Conservation (phyloP, 1,140 invertebrate genomes). For the Parasteatoda tepidariorum region DNA sequence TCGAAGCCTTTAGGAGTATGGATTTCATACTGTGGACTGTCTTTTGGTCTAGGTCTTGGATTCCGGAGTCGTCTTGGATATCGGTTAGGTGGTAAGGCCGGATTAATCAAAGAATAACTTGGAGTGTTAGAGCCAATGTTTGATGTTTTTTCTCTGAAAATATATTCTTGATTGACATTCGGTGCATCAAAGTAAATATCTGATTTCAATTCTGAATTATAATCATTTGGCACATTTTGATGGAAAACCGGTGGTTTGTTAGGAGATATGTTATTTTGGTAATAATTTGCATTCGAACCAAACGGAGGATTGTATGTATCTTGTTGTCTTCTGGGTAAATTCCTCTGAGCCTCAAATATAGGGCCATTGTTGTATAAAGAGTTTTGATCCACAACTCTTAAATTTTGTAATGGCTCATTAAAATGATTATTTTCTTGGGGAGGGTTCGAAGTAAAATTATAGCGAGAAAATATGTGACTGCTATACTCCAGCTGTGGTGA, state of each 20-base stretch:
- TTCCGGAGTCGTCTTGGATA: slow-evolving; percentile 15
- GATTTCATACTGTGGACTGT: slow-evolving; percentile 10
- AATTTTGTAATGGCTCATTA: not conserved
- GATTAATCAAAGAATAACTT: not conserved
- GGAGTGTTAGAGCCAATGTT: not conserved
- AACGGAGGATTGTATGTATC: not conserved
- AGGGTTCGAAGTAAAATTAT: not conserved
- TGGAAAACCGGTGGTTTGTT: not conserved
- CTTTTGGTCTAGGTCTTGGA: not conserved
- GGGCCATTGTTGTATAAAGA: not conserved
- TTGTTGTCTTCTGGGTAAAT: not conserved
- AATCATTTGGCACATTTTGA: not conserved
- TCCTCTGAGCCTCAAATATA: not conserved
- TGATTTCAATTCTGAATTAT: not conserved
- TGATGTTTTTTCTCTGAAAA: slow-evolving; percentile 32
- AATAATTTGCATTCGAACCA: not conserved
- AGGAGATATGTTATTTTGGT: not conserved
- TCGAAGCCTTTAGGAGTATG: slow-evolving; percentile 41
- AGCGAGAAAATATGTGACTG: slow-evolving; percentile 10
- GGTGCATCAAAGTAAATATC: slow-evolving; percentile 13
- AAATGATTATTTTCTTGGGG: not conserved
- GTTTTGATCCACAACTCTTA: not conserved
- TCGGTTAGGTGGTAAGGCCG: not conserved
- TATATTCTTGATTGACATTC: not conserved
- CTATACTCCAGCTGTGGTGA: slow-evolving; percentile 25